Evolutionary conservation across 2,797 vertebrate genomes (phyloP).

Genomic region (Morus bassanus): DNA sequence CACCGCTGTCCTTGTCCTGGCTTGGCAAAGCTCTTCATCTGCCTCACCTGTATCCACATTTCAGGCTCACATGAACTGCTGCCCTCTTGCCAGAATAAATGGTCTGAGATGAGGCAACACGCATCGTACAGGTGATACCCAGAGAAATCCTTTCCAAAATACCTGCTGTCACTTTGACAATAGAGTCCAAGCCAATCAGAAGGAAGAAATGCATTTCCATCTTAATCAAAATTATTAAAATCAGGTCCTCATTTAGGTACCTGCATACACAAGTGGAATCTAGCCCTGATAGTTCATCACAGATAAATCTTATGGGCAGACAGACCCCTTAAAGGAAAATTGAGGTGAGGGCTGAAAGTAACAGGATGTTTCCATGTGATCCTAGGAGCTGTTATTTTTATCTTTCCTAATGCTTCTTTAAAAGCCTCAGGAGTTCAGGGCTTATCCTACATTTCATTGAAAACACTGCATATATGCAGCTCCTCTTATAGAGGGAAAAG

Average conservation of each 20-base stretch:
- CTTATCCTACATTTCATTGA: not conserved
- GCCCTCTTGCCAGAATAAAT: not conserved
- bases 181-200: not conserved
- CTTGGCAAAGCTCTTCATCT: not conserved
- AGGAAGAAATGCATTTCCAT: not conserved
- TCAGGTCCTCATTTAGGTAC: not conserved
- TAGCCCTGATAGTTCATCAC: not conserved
- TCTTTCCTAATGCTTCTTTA: not conserved
- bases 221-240: not conserved
- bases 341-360: fast-evolving
- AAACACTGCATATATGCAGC: not conserved
- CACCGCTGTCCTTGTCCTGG: not conserved
- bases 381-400: not conserved
- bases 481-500: not conserved
- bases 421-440: not conserved
- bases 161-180: not conserved
- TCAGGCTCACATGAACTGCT: not conserved
- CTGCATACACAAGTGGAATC: not conserved
- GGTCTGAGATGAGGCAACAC: not conserved
- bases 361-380: not conserved
- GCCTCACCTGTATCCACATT: not conserved
- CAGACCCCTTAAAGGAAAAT: not conserved
- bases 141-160: not conserved
- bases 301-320: not conserved
- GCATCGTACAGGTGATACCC: not conserved